Percentiles rank a stretch among this genome's conserved stretches.
phyloP scores from a whole-genome alignment of 2,888 invertebrate genomes.

The Dasysyrphus albostriatus region DNA sequence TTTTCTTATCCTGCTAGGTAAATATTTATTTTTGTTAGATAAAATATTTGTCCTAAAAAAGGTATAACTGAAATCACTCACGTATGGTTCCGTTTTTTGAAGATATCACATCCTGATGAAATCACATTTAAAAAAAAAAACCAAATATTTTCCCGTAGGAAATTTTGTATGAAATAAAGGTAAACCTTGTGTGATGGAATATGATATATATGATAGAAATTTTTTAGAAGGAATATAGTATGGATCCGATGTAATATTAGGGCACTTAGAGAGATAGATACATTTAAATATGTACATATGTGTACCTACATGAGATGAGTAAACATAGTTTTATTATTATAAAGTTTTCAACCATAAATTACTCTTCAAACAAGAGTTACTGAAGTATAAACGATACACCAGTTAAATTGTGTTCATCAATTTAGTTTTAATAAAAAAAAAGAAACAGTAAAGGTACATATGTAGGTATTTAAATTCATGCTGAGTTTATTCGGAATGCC shows the following conservation, averaged over 20 bases:
- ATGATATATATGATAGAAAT: too few species aligned
- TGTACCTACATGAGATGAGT: neutral
- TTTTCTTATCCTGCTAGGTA: neutral
- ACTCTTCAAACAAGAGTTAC: neutral
- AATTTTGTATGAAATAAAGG: neutral
- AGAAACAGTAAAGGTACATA: too few species aligned
- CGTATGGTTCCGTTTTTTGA: slow-evolving; percentile 10
- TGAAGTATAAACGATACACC: neutral
- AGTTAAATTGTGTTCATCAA: neutral
- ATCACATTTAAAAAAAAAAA: neutral
- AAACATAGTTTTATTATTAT: neutral
- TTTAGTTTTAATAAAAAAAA: neutral
- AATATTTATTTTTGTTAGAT: neutral
- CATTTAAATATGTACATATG: neutral
- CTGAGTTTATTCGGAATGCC: neutral
- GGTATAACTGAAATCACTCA: neutral
- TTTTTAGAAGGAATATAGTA: neutral
- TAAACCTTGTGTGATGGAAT: neutral
- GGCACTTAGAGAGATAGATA: neutral
- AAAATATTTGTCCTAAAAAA: neutral
- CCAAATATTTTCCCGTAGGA: neutral
- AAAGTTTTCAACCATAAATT: slow-evolving; percentile 10
- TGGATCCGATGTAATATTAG: neutral
- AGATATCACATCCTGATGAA: slow-evolving; percentile 16
- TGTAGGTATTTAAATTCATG: neutral